phyloP scores from a whole-genome alignment of 2,888 invertebrate species.

The Oscheius myriophilus region DNA sequence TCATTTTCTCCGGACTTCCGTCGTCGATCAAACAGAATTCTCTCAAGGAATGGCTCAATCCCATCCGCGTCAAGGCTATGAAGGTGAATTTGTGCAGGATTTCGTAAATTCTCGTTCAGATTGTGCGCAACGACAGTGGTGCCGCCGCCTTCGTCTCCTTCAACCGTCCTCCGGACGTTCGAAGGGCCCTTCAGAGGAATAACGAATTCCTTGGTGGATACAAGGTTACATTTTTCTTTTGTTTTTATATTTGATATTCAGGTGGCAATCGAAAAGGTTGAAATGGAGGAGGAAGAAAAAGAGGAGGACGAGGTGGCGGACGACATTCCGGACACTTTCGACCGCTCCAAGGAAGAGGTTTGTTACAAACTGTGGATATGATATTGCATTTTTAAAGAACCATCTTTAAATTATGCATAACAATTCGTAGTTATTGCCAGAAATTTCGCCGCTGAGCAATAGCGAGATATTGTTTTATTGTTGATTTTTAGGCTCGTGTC shows the following conservation, averaged over 20 bases:
- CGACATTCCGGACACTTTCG: constrained; percentile 7
- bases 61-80: constrained; percentile 62
- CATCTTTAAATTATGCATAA: too few species aligned
- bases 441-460: too few species aligned
- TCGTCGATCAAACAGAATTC: constrained; percentile 59
- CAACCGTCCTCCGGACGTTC: constrained; percentile 59
- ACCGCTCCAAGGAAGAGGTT: constrained; percentile 15
- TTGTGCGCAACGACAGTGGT: constrained; percentile 42
- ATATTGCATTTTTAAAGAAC: too few species aligned
- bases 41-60: constrained; percentile 67
- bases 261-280: constrained; percentile 24
- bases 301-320: constrained; percentile 17
- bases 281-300: not conserved
- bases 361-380: too few species aligned
- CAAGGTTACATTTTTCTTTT: constrained; percentile 38
- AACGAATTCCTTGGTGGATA: constrained; percentile 65
- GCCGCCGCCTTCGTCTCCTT: constrained; percentile 61
- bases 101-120: constrained; percentile 14
- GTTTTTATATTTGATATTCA: not conserved
- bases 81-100: constrained; percentile 26
- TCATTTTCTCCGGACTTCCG: constrained; percentile 63
- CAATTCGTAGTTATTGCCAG: too few species aligned
- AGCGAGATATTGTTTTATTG: too few species aligned
- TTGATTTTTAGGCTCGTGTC: constrained; percentile 27
- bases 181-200: constrained; percentile 55